Evolutionary conservation across 2,113 vertebrate species (phyloP).

Genomic region (Scophthalmus maximus): DNA sequence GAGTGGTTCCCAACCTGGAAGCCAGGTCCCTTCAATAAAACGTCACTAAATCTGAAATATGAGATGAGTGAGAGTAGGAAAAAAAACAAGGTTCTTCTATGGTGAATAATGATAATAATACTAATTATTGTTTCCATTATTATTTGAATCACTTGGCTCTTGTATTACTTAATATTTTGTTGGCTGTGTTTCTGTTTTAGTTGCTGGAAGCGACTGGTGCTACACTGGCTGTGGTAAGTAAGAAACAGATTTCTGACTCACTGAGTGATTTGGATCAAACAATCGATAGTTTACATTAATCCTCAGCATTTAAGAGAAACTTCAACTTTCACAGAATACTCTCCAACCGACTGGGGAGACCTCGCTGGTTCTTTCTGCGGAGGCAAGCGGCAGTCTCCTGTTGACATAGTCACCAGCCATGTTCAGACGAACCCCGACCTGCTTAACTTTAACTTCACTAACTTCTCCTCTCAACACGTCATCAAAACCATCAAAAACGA

Average conservation of each 20-base stretch:
- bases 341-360: conserved; percentile 45
- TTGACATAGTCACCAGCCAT: conserved; percentile 46
- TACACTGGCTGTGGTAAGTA: conserved; percentile 68
- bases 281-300: no score
- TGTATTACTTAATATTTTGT: no score
- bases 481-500: conserved; percentile 43
- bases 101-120: no score
- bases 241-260: neutral
- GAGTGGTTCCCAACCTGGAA: neutral
- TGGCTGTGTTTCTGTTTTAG: conserved; percentile 30
- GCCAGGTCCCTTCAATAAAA: neutral
- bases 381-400: conserved; percentile 64
- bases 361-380: conserved; percentile 37
- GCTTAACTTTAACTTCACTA: conserved; percentile 47
- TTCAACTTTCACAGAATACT: conserved; percentile 18
- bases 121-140: no score
- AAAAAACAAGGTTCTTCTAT: no score
- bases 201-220: conserved; percentile 61
- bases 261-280: neutral
- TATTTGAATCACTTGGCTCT: no score
- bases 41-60: neutral
- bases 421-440: conserved; percentile 33
- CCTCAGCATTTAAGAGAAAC: neutral
- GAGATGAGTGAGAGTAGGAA: no score
- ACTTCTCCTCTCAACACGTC: conserved; percentile 44